Evolutionary conservation across 2,797 vertebrate species (phyloP).

Genomic region (Falco rusticolus): DNA sequence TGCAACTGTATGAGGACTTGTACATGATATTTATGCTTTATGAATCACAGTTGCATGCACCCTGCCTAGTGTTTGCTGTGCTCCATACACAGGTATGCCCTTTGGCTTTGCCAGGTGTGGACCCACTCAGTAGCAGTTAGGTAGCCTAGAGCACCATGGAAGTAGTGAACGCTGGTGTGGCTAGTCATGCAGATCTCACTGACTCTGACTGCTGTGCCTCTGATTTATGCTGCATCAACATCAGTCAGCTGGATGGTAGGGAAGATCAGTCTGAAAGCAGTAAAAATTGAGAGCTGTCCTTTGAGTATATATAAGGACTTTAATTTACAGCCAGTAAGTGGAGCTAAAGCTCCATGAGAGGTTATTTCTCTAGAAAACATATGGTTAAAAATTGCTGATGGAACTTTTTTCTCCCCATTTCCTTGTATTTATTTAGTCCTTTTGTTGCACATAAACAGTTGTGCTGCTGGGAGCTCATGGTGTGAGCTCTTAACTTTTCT

Average conservation of each 20-base stretch:
- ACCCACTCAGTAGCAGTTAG: background rate
- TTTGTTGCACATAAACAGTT: constrained; percentile 56
- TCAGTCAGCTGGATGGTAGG: background rate
- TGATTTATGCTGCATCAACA: background rate
- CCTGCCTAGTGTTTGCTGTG: background rate
- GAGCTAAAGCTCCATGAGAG: constrained; percentile 75
- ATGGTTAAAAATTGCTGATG: constrained; percentile 41
- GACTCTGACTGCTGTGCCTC: background rate
- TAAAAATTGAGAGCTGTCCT: background rate
- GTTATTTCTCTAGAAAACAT: background rate
- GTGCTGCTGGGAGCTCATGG: constrained; percentile 33
- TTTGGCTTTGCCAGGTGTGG: background rate
- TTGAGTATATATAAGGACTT: background rate
- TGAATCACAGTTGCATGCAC: background rate
- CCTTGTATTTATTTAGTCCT: constrained; percentile 37
- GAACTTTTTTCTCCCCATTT: background rate
- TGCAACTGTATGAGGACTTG: background rate
- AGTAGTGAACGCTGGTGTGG: background rate
- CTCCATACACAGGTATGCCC: background rate
- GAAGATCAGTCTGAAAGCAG: background rate
- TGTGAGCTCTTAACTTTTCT: constrained; percentile 64
- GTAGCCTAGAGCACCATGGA: background rate
- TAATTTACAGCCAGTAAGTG: constrained; percentile 78
- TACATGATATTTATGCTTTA: background rate
- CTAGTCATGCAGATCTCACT: accelerated